Percentiles rank a stretch among this genome's conserved stretches.
These are phyloP conservation scores for Rhabdophis nuchalis DNA, from an alignment of 2,797 vertebrate genomes.

Conservation along the genomic window DNA sequence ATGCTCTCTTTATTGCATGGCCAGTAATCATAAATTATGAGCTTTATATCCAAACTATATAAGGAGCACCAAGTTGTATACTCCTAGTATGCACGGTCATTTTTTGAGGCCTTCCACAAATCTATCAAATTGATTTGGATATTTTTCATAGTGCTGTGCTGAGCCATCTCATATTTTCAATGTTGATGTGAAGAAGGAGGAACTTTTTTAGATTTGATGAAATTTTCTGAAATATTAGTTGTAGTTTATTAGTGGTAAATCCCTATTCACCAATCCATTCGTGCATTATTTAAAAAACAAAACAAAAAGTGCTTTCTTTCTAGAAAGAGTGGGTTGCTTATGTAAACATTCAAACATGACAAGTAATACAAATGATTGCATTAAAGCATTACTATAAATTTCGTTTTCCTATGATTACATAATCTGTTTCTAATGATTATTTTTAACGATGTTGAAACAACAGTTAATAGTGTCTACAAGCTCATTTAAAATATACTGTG, in stretches of 20 bases:
- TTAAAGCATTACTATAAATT: neutral
- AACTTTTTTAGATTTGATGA: neutral
- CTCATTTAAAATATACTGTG: neutral
- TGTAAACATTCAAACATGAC: neutral
- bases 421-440: neutral
- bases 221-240: neutral
- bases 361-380: neutral
- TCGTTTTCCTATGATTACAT: neutral
- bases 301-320: neutral
- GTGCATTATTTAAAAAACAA: neutral
- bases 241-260: neutral
- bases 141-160: neutral
- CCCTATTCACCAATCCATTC: neutral
- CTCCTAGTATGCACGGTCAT: neutral
- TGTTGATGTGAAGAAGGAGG: neutral
- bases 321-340: neutral
- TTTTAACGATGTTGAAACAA: neutral
- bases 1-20: neutral
- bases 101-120: neutral
- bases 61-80: neutral
- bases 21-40: neutral
- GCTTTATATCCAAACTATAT: neutral
- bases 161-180: constrained; percentile 17
- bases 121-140: neutral
- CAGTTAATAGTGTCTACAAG: neutral